Conservation (phyloP, 2,797 vertebrate genomes). For the Muscicapa comitata region DNA sequence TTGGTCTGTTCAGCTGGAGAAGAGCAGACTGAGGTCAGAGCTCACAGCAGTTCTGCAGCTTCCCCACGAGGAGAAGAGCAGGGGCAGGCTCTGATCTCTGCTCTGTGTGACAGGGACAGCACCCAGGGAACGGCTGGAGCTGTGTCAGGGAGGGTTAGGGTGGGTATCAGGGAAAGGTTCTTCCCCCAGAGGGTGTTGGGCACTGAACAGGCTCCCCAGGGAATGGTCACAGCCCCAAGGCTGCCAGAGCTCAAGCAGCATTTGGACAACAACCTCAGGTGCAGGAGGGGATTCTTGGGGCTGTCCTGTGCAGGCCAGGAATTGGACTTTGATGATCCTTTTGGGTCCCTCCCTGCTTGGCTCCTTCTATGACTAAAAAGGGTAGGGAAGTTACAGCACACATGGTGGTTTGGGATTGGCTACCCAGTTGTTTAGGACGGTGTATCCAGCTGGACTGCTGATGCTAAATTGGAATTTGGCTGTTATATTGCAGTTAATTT, state of each 20-base stretch:
- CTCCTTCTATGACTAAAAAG: background rate
- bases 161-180: background rate
- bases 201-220: background rate
- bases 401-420: rapidly evolving
- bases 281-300: background rate
- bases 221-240: rapidly evolving
- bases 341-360: background rate
- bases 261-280: background rate
- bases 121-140: rapidly evolving
- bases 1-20: background rate
- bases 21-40: background rate
- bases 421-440: background rate
- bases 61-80: rapidly evolving
- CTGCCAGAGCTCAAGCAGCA: rapidly evolving
- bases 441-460: background rate
- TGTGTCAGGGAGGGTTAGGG: rapidly evolving
- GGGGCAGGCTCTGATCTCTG: background rate
- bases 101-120: background rate
- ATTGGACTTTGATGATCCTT: background rate
- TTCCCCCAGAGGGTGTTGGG: rapidly evolving
- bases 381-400: background rate
- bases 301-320: background rate
- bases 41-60: background rate
- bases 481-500: background rate
- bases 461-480: background rate